phyloP scores from a whole-genome alignment of 1,140 invertebrate genomes.

The Phocides pigmalion region DNA sequence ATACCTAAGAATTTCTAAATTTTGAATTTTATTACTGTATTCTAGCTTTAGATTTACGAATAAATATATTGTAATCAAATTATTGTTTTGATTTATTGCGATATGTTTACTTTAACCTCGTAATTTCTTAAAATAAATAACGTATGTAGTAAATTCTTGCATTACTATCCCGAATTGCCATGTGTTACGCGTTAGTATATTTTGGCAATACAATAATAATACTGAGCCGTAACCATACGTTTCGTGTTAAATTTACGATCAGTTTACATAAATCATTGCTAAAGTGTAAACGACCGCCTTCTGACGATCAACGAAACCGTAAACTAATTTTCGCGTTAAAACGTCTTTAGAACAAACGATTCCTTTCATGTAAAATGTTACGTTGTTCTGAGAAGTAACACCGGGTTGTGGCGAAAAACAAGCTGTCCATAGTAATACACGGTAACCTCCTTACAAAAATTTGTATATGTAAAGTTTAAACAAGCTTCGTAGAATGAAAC shows the following conservation, averaged over 20 bases:
- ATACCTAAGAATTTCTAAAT: no score
- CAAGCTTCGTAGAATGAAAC: neutral
- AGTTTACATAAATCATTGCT: conserved; percentile 30
- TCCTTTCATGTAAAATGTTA: conserved; percentile 25
- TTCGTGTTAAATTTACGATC: conserved; percentile 26
- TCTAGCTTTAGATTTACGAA: no score
- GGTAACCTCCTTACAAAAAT: neutral
- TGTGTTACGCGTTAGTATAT: conserved; percentile 6
- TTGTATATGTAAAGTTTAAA: neutral
- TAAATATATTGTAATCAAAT: neutral
- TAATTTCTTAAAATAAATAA: conserved; percentile 15
- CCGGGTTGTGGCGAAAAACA: neutral
- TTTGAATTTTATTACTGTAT: no score
- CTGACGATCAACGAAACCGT: conserved; percentile 14
- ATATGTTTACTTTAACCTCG: conserved; percentile 3
- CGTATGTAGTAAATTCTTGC: neutral
- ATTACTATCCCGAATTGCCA: neutral
- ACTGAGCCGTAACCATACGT: conserved; percentile 12
- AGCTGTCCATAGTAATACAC: neutral
- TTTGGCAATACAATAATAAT: conserved; percentile 17
- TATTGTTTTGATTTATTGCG: neutral
- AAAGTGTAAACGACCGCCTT: conserved; percentile 29
- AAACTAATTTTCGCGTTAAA: conserved; percentile 30
- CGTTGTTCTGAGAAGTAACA: conserved; percentile 5
- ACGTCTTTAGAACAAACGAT: conserved; percentile 27